These are phyloP conservation scores for Puffinus mauretanicus DNA, from an alignment of 2,113 vertebrate genomes.

Conservation along the genomic window DNA sequence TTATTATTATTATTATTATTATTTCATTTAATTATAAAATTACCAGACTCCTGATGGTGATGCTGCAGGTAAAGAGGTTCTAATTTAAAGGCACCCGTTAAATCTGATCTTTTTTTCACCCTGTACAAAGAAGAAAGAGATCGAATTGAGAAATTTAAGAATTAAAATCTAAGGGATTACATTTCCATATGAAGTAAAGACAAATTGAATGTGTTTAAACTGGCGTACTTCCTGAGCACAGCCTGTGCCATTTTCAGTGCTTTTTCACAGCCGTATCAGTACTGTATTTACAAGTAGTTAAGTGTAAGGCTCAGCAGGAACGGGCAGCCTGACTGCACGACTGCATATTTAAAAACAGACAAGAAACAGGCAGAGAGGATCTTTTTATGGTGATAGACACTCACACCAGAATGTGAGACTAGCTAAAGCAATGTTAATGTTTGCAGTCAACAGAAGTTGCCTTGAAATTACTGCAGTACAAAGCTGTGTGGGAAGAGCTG, in stretches of 20 bases:
- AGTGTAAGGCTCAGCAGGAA: slow-evolving; percentile 52
- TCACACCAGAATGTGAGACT: slow-evolving; percentile 54
- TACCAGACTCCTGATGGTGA: slow-evolving; percentile 92
- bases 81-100: slow-evolving; percentile 90
- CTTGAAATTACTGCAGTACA: slow-evolving; percentile 27
- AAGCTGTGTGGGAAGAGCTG: not conserved
- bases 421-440: slow-evolving; percentile 43
- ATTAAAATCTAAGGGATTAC: not conserved
- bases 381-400: slow-evolving; percentile 54
- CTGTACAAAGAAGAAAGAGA: slow-evolving; percentile 64
- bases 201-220: slow-evolving; percentile 11
- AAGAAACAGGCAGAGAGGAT: slow-evolving; percentile 48
- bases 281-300: slow-evolving; percentile 36
- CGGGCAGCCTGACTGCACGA: slow-evolving; percentile 20
- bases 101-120: slow-evolving; percentile 88
- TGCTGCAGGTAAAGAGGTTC: slow-evolving; percentile 94
- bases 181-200: slow-evolving; percentile 1
- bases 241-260: slow-evolving; percentile 49
- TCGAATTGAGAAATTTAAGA: not conserved
- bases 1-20: no score
- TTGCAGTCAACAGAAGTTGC: slow-evolving; percentile 49
- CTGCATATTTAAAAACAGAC: slow-evolving; percentile 53
- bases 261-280: slow-evolving; percentile 39
- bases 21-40: not conserved
- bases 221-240: slow-evolving; percentile 37